phyloP scores from a whole-genome alignment of 1,140 invertebrate species.

The Ceratina calcarata region DNA sequence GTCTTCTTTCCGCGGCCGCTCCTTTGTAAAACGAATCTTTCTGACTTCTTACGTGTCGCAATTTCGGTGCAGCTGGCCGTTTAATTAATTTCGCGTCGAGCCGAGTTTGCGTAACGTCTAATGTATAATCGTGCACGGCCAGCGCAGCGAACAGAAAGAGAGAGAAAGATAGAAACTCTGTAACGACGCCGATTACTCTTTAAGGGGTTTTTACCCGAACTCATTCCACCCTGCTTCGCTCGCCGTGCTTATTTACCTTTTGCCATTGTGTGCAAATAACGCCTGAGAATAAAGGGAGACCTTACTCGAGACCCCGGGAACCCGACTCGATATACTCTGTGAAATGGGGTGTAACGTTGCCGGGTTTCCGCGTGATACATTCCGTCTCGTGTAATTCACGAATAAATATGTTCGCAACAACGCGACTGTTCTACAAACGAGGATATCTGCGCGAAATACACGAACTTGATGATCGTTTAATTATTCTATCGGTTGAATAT shows the following conservation, averaged over 20 bases:
- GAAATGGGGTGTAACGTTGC: conserved; percentile 1
- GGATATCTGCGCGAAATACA: too few relatives aligned
- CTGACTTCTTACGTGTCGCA: conserved; percentile 3
- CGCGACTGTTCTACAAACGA: too few relatives aligned
- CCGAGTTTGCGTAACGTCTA: conserved; percentile 27
- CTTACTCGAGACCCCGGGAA: neutral
- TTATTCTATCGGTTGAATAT: neutral
- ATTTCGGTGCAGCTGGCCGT: conserved; percentile 10
- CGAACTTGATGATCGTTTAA: neutral
- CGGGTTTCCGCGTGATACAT: neutral
- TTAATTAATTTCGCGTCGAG: conserved; percentile 30
- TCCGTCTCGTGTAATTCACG: too few relatives aligned
- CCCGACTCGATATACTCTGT: neutral
- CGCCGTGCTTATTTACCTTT: neutral
- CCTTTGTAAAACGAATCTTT: conserved; percentile 9
- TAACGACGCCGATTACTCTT: conserved; percentile 19
- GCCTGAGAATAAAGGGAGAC: conserved; percentile 5
- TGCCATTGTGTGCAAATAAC: conserved; percentile 32
- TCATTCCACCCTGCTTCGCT: conserved; percentile 10
- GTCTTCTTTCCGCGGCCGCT: neutral
- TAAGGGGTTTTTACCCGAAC: conserved; percentile 20
- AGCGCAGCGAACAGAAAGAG: neutral
- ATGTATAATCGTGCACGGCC: conserved; percentile 31
- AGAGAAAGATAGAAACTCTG: neutral
- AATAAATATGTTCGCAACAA: too few relatives aligned